Base-by-base conservation (phyloP, 2,797 vertebrate genomes). In the Tenualosa thibaudeaui region DNA sequence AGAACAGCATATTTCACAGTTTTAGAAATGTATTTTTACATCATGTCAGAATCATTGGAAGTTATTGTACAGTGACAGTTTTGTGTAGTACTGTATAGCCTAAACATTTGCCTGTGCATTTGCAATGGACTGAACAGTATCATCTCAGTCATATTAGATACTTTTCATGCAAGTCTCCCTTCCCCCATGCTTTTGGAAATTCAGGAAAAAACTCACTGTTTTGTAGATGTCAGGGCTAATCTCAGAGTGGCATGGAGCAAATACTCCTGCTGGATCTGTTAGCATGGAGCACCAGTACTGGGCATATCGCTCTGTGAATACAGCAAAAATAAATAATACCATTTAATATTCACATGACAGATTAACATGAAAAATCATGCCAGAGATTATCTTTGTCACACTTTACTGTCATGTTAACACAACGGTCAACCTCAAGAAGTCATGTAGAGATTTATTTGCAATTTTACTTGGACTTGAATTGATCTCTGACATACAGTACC, bases 261-360 rank as follows among this genome's bases (percentile, higher is more conserved):
- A 97, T 15, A 89, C 86, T 68, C 91, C 94, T 0, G 49, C 81
- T 3, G 92, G 87, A 7, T 96, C 93, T 0, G 88, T 89, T 1
- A 98, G 90, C 87, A 95, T 94, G 86, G 95, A 92, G 88, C 97
- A 98, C 96, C 96, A 97, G 60, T 91, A 90, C 78, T 94, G 82
- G 37, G 96, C 97, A 84, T 95, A 97, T 71, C 89, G 91, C 90
- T 95, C 97, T 98, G 86, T 88, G 83, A 88, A 24, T 24, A 62
- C 54, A 56, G 51, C 50, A 86, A 49, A 88, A 0, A 88, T 31
- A 89, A 7, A 17, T 19, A 15, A 75, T 26, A 75, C 10, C 26
- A 40, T 75, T 75, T 15, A 17, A 78, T 17, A 12, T 17, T 46
- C 43, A 46, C 37, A 75, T 7, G 6, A 19, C 31, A 40, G 5